Percentiles rank a stretch among this genome's conserved stretches.
Conservation (phyloP, 1,140 invertebrate genomes). For the Procambarus clarkii region DNA sequence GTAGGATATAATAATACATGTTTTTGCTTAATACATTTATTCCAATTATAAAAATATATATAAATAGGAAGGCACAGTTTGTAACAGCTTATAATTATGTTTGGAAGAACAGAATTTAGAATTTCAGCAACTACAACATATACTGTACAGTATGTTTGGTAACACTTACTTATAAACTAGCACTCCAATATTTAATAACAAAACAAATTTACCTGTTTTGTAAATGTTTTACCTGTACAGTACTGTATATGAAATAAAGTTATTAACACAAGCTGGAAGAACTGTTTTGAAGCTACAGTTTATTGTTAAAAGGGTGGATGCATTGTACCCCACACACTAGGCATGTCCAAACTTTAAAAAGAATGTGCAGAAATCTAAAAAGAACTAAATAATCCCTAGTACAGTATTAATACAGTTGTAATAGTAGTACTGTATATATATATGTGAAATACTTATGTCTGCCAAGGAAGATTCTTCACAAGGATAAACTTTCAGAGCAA, state of each 20-base stretch:
- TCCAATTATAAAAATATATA: slow-evolving; percentile 11
- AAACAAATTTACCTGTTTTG: no score
- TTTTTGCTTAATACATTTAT: not conserved
- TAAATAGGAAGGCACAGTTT: not conserved
- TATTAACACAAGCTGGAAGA: not conserved
- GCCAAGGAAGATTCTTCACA: no score
- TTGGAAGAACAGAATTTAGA: slow-evolving; percentile 4
- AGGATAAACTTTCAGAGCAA: no score
- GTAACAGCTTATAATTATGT: not conserved
- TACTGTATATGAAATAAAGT: not conserved
- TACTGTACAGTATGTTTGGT: not conserved
- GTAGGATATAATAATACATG: not conserved
- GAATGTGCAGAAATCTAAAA: no score
- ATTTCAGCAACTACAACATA: not conserved
- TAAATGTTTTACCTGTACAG: not conserved
- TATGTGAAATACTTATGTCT: no score
- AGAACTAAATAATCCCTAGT: no score
- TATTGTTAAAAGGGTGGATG: no score
- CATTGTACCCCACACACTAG: no score
- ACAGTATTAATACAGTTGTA: no score
- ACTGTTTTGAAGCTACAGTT: not conserved
- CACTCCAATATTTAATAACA: not conserved
- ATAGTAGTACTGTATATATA: no score
- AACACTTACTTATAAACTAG: not conserved
- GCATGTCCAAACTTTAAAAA: no score